phyloP scores from a whole-genome alignment of 2,888 invertebrate genomes.

The Lasioglossum malachurum region DNA sequence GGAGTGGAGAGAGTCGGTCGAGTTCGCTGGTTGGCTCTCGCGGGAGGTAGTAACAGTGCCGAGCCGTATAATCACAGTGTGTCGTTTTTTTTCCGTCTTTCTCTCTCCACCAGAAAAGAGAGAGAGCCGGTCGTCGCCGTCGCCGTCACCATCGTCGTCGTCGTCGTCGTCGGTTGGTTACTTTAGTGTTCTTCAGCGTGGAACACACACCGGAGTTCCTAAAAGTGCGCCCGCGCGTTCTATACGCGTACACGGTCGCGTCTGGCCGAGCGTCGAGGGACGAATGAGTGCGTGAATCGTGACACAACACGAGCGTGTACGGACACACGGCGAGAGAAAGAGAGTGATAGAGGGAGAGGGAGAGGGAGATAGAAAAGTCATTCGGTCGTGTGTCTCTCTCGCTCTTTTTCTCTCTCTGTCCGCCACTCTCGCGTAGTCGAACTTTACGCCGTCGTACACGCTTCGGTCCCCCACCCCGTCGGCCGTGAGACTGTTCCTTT shows the following conservation, averaged over 20 bases:
- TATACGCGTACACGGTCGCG: slow-evolving; percentile 23
- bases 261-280: slow-evolving; percentile 49
- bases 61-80: slow-evolving; percentile 34
- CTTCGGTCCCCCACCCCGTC: slow-evolving; percentile 20
- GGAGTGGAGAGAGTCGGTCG: slow-evolving; percentile 38
- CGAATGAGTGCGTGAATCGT: slow-evolving; percentile 67
- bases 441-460: slow-evolving; percentile 64
- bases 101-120: neutral
- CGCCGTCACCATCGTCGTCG: neutral
- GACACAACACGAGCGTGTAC: slow-evolving; percentile 54
- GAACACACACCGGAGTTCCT: slow-evolving; percentile 43
- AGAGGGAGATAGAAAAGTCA: slow-evolving; percentile 14
- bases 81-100: slow-evolving; percentile 2
- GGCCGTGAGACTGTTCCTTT: slow-evolving; percentile 40
- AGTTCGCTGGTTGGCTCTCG: slow-evolving; percentile 14
- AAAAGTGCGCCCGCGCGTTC: slow-evolving; percentile 43
- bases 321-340: slow-evolving; percentile 17
- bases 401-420: slow-evolving; percentile 23
- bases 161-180: neutral
- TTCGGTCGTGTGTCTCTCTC: slow-evolving; percentile 7
- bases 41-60: slow-evolving; percentile 52
- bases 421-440: slow-evolving; percentile 41
- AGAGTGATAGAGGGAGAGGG: slow-evolving; percentile 12
- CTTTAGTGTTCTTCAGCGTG: slow-evolving; percentile 19
- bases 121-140: neutral